A percentile compares a stretch with the other conserved stretches of the same genome.
Evolutionary conservation across 2,888 invertebrate species (phyloP).

Genomic region (Cactoblastis cactorum): DNA sequence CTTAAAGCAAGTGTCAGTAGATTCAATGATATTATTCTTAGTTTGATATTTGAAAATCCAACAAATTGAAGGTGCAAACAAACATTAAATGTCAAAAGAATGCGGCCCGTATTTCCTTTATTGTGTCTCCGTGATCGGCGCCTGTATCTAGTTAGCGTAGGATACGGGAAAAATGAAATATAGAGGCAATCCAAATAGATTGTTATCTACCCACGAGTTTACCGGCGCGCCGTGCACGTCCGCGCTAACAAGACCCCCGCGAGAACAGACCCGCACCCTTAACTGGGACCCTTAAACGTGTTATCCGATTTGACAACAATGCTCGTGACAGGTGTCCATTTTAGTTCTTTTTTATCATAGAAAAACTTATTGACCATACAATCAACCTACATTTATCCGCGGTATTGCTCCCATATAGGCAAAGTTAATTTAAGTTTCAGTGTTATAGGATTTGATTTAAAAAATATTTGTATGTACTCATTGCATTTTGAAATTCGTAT

Average conservation of each 20-base stretch:
- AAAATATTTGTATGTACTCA: too few relatives aligned
- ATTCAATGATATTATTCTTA: too few relatives aligned
- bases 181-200: constrained; percentile 80
- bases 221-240: constrained; percentile 73
- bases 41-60: too few relatives aligned
- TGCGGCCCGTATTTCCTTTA: constrained; percentile 68
- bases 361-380: not conserved
- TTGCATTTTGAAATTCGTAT: too few relatives aligned
- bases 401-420: too few relatives aligned
- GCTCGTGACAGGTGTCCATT: constrained; percentile 65
- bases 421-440: too few relatives aligned
- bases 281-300: constrained; percentile 39
- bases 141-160: constrained; percentile 75
- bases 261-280: constrained; percentile 55
- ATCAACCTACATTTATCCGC: not conserved
- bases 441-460: too few relatives aligned
- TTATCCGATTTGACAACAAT: constrained; percentile 53
- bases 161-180: constrained; percentile 77
- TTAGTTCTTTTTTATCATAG: constrained; percentile 24
- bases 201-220: constrained; percentile 80
- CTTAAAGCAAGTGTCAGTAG: too few relatives aligned
- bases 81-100: constrained; percentile 47
- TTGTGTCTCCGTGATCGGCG: constrained; percentile 47
- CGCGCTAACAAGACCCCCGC: constrained; percentile 68
- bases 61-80: constrained; percentile 28